A percentile compares a stretch with the other conserved stretches of the same genome.
These are phyloP conservation scores for Drosophila histrio DNA, from an alignment of 2,888 invertebrate genomes.

Conservation along the genomic window DNA sequence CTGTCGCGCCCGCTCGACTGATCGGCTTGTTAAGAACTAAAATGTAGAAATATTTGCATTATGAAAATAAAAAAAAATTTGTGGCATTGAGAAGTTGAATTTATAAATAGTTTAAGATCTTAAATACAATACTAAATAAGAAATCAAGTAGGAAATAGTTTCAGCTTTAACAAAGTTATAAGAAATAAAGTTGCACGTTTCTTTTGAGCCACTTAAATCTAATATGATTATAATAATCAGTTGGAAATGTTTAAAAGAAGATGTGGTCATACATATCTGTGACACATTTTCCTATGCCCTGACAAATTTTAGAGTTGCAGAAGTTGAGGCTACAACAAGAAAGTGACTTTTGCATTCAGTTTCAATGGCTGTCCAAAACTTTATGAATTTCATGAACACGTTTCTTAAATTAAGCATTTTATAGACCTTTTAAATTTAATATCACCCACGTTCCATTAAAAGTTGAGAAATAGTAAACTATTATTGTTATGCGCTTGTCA, in stretches of 20 bases:
- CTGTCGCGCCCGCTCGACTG: too few relatives aligned
- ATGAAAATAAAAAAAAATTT: too few relatives aligned
- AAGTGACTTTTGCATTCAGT: slow-evolving; percentile 72
- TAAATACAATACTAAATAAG: too few relatives aligned
- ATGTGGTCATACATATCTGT: slow-evolving; percentile 24
- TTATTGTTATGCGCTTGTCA: slow-evolving; percentile 10
- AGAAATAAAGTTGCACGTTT: neutral
- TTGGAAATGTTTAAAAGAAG: neutral
- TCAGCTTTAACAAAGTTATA: neutral
- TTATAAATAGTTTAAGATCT: too few relatives aligned
- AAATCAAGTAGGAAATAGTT: too few relatives aligned
- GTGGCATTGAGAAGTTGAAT: too few relatives aligned
- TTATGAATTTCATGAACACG: too few relatives aligned
- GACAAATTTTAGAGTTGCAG: slow-evolving; percentile 27
- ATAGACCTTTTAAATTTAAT: neutral
- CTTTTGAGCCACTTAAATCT: neutral
- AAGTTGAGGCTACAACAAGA: slow-evolving; percentile 57
- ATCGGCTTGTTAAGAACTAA: too few relatives aligned
- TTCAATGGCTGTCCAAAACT: slow-evolving; percentile 66
- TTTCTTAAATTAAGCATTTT: too few relatives aligned
- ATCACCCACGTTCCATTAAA: neutral
- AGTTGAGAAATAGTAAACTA: neutral
- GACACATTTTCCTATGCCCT: slow-evolving; percentile 6
- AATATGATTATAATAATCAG: neutral
- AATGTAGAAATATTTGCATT: too few relatives aligned